Evolutionary conservation across 2,888 invertebrate genomes (phyloP).

Genomic region (Leptarthrus brevirostris): DNA sequence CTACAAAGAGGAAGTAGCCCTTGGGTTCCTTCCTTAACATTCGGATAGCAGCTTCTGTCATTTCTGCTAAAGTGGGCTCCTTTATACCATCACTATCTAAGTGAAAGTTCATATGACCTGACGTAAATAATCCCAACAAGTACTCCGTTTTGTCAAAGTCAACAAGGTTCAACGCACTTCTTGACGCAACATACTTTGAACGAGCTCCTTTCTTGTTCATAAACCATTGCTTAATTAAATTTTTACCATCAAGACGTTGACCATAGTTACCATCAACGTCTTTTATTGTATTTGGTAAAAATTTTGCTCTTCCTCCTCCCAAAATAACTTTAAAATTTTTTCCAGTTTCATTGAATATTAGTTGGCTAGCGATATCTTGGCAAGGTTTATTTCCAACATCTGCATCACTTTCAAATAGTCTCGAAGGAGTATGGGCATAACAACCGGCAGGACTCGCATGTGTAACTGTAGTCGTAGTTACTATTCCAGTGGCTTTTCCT

Average conservation of each 20-base stretch:
- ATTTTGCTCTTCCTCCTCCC: slow-evolving; percentile 79
- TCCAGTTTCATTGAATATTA: slow-evolving; percentile 76
- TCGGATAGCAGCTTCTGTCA: slow-evolving; percentile 75
- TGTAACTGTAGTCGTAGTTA: slow-evolving; percentile 83
- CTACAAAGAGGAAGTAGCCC: slow-evolving; percentile 74
- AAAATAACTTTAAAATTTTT: slow-evolving; percentile 78
- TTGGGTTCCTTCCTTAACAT: slow-evolving; percentile 70
- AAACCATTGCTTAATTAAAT: slow-evolving; percentile 77
- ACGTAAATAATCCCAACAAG: slow-evolving; percentile 70
- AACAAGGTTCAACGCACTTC: slow-evolving; percentile 69
- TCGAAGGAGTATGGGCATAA: slow-evolving; percentile 73
- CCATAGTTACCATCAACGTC: slow-evolving; percentile 70
- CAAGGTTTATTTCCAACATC: slow-evolving; percentile 70
- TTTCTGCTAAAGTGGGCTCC: slow-evolving; percentile 75
- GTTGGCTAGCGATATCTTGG: slow-evolving; percentile 79
- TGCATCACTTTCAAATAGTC: slow-evolving; percentile 80
- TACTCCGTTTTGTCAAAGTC: slow-evolving; percentile 69
- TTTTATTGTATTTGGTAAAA: slow-evolving; percentile 71
- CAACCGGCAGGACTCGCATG: slow-evolving; percentile 81
- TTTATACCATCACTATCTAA: slow-evolving; percentile 67
- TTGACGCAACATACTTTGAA: slow-evolving; percentile 73
- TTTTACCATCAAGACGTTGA: slow-evolving; percentile 72
- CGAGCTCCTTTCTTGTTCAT: slow-evolving; percentile 66
- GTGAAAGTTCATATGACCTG: slow-evolving; percentile 71
- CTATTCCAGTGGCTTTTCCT: slow-evolving; percentile 72